These are phyloP conservation scores for Corynorhinus townsendii DNA, from an alignment of 2,113 vertebrate genomes.

Conservation along the genomic window DNA sequence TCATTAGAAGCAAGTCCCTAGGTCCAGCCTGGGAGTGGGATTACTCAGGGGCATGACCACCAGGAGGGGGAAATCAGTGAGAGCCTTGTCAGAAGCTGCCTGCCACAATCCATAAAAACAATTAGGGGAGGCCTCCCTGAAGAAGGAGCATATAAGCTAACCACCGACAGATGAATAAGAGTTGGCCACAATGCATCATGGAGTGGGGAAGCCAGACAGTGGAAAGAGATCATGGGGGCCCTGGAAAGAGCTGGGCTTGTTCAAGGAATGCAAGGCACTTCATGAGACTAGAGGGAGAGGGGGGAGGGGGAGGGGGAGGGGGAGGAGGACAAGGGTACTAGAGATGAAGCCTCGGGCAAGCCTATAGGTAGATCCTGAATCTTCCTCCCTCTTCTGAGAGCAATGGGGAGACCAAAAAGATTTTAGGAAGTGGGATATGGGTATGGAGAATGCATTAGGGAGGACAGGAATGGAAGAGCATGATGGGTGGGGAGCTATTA, in stretches of 20 bases:
- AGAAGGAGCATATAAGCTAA: background rate
- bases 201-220: background rate
- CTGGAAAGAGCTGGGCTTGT: background rate
- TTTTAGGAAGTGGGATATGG: background rate
- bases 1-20: background rate
- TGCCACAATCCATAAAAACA: too few species aligned
- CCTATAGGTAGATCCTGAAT: background rate
- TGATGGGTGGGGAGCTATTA: fast-evolving
- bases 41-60: too few species aligned
- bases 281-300: background rate
- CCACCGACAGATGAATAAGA: background rate
- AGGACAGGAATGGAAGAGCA: background rate
- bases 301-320: fast-evolving
- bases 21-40: background rate
- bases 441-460: background rate
- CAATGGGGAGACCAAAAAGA: background rate
- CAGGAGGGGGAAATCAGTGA: background rate
- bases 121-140: background rate
- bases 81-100: background rate
- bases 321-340: background rate
- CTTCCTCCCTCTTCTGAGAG: background rate
- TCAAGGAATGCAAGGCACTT: background rate
- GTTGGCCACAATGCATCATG: background rate
- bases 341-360: background rate
- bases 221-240: background rate